Evolutionary conservation across 2,888 invertebrate genomes (phyloP).

Genomic region (Diadromus collaris): DNA sequence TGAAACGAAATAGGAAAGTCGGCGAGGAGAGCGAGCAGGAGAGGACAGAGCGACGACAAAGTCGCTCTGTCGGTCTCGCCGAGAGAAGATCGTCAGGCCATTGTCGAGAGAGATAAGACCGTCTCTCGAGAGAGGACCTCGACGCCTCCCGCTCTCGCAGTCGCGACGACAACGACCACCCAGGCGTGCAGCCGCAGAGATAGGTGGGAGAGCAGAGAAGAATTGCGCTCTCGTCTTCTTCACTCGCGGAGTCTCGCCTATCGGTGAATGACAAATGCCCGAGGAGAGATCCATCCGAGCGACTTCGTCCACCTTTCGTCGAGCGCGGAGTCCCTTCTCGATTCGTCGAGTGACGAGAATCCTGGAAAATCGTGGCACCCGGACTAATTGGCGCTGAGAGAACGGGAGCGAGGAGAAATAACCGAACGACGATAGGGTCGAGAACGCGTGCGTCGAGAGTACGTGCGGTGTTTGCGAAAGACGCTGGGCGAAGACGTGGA

Average conservation of each 20-base stretch:
- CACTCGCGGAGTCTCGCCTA: constrained; percentile 59
- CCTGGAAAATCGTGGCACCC: constrained; percentile 58
- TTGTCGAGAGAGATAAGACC: constrained; percentile 76
- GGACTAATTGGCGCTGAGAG: constrained; percentile 59
- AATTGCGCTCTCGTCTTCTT: constrained; percentile 40
- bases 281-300: constrained; percentile 21
- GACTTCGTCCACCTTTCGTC: constrained; percentile 28
- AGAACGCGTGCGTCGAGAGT: constrained; percentile 49
- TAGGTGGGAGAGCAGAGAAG: constrained; percentile 47
- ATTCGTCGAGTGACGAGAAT: constrained; percentile 40
- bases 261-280: constrained; percentile 76
- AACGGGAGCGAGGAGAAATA: neutral
- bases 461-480: constrained; percentile 53
- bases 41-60: constrained; percentile 51
- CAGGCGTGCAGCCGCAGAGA: constrained; percentile 63
- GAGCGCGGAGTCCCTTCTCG: constrained; percentile 21
- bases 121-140: constrained; percentile 46
- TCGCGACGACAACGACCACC: constrained; percentile 74
- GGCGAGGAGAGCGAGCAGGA: constrained; percentile 26
- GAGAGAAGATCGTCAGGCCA: constrained; percentile 73
- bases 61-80: constrained; percentile 65
- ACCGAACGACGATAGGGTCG: constrained; percentile 55
- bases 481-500: constrained; percentile 28
- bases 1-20: neutral
- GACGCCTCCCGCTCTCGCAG: constrained; percentile 42